phyloP scores from a whole-genome alignment of 2,888 invertebrate genomes.

The Cerceris rybyensis region DNA sequence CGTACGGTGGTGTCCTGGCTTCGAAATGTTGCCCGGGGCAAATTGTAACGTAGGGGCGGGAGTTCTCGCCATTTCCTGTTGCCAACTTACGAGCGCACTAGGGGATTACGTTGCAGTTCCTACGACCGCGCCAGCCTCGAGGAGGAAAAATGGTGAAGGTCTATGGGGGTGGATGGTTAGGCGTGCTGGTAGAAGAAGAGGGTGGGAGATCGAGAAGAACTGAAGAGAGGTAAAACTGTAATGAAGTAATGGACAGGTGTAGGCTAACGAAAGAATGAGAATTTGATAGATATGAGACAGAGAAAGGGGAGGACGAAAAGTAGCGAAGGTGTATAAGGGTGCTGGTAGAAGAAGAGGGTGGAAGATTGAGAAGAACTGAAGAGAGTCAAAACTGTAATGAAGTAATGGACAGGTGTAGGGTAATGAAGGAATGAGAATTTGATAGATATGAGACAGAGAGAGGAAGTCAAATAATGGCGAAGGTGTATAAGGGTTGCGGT shows the following conservation, averaged over 20 bases:
- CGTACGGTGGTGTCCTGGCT: constrained; percentile 16
- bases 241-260: not conserved
- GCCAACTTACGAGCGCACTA: constrained; percentile 55
- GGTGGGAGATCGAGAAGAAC: not conserved
- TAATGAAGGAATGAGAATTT: no score
- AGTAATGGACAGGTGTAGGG: not conserved
- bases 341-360: not conserved
- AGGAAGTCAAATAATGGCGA: no score
- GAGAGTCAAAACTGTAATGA: no score
- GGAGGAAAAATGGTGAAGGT: not conserved
- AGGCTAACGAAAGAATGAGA: no score
- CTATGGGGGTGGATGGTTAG: no score
- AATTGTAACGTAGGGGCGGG: constrained; percentile 69
- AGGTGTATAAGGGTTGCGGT: no score
- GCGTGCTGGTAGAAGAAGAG: constrained; percentile 2
- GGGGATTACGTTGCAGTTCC: constrained; percentile 63
- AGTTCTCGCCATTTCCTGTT: constrained; percentile 50
- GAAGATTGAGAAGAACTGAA: not conserved
- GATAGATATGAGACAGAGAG: no score
- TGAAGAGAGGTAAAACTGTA: not conserved
- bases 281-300: not conserved
- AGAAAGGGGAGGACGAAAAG: constrained; percentile 26
- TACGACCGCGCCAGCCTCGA: constrained; percentile 34
- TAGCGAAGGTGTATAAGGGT: no score
- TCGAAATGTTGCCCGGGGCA: constrained; percentile 48